Conservation (phyloP, 2,113 vertebrate species). For the Paraplagusia blochii region DNA sequence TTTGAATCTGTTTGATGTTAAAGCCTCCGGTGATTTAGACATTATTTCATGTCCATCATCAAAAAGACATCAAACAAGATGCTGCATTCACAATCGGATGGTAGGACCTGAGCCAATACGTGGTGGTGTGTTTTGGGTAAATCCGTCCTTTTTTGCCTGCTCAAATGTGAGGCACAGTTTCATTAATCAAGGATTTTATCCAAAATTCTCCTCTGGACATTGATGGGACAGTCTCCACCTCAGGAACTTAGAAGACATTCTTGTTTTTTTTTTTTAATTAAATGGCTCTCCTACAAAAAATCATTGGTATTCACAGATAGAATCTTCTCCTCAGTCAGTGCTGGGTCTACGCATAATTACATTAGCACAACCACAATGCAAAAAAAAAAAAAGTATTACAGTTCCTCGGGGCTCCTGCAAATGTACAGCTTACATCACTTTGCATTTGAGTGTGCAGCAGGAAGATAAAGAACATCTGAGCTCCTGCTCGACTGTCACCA, state of each 20-base stretch:
- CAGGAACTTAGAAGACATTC: not conserved
- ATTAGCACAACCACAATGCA: conserved; percentile 64
- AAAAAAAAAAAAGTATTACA: conserved; percentile 50
- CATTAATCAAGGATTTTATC: not conserved
- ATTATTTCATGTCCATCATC: conserved; percentile 74
- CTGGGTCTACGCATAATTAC: conserved; percentile 69
- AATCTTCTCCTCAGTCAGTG: conserved; percentile 54
- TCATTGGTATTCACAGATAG: conserved; percentile 58
- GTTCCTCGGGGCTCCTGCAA: conserved; percentile 68
- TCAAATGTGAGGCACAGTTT: not conserved
- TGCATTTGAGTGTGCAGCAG: conserved; percentile 62
- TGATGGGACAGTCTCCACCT: not conserved
- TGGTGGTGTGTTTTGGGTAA: conserved; percentile 1
- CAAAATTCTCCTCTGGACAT: not conserved
- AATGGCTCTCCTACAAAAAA: conserved; percentile 54
- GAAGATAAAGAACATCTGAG: conserved; percentile 69
- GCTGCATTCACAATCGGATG: conserved; percentile 62
- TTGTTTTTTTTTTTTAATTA: conserved; percentile 37
- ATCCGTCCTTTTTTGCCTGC: conserved; percentile 9
- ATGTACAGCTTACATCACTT: conserved; percentile 68
- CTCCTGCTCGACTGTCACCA: conserved; percentile 40
- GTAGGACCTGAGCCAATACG: conserved; percentile 38
- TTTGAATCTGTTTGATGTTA: conserved; percentile 68
- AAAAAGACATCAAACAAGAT: conserved; percentile 74
- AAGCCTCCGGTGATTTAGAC: conserved; percentile 68